Evolutionary conservation across 2,113 vertebrate genomes (phyloP).

Genomic region (Chaenogobius annularis): DNA sequence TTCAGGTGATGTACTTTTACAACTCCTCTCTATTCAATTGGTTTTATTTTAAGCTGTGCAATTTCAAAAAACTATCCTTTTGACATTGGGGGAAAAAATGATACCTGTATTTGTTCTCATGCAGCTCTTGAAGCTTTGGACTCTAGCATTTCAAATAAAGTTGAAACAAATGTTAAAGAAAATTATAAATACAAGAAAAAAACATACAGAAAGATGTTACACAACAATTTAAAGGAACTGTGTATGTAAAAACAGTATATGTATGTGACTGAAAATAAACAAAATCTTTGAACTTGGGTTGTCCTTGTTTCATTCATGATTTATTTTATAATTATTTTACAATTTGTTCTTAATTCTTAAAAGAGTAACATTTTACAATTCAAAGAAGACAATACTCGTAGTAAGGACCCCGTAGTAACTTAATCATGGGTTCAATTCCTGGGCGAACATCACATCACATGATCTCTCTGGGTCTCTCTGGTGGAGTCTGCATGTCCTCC

Average conservation of each 20-base stretch:
- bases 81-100: conserved; percentile 56
- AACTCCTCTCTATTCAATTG: conserved; percentile 49
- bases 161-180: conserved; percentile 71
- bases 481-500: too few relatives aligned
- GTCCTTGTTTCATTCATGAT: neutral
- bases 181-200: conserved; percentile 50
- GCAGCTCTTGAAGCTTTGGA: conserved; percentile 66
- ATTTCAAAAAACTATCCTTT: conserved; percentile 69
- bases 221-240: conserved; percentile 82
- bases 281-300: conserved; percentile 78
- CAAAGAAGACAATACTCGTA: too few relatives aligned
- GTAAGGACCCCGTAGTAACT: too few relatives aligned
- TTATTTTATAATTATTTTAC: neutral
- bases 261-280: conserved; percentile 86
- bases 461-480: too few relatives aligned
- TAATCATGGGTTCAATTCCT: too few relatives aligned
- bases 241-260: conserved; percentile 81
- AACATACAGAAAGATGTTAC: conserved; percentile 69
- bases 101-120: conserved; percentile 62
- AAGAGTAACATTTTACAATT: too few relatives aligned
- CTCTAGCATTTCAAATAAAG: conserved; percentile 72
- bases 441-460: too few relatives aligned
- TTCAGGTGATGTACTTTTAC: conserved; percentile 64
- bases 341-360: too few relatives aligned
- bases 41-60: conserved; percentile 70